These are phyloP conservation scores for Leptonema lineaticorne DNA, from an alignment of 1,140 invertebrate species.

Conservation along the genomic window DNA sequence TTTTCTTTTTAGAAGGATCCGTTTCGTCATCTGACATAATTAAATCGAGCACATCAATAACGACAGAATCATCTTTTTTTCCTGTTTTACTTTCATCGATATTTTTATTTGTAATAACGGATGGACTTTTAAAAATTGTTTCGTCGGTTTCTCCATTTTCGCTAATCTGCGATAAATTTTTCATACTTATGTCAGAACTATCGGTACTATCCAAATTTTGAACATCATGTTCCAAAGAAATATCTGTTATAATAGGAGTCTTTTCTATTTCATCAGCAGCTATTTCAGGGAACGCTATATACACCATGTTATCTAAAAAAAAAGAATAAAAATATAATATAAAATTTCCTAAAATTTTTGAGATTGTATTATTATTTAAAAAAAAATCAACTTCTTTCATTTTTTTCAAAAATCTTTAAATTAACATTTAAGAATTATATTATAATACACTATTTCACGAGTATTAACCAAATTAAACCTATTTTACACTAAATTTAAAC, in stretches of 20 bases:
- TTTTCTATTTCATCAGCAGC: background rate
- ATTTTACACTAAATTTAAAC: too few relatives aligned
- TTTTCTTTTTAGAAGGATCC: constrained; percentile 6
- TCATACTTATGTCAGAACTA: background rate
- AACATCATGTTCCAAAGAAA: background rate
- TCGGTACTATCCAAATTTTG: background rate
- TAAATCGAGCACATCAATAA: constrained; percentile 9
- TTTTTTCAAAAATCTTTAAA: too few relatives aligned
- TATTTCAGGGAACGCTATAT: background rate
- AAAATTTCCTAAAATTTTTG: background rate
- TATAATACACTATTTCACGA: too few relatives aligned
- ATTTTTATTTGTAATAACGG: background rate
- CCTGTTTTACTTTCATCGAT: background rate
- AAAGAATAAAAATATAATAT: background rate
- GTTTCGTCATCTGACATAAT: constrained; percentile 19
- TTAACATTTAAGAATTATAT: too few relatives aligned
- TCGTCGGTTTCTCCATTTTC: constrained; percentile 1
- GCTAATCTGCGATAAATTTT: background rate
- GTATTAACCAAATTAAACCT: too few relatives aligned
- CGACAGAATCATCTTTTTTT: background rate
- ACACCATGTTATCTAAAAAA: constrained; percentile 13
- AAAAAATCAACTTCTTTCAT: too few relatives aligned
- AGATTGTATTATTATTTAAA: too few relatives aligned
- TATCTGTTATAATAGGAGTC: background rate
- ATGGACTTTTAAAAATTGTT: background rate